phyloP scores from a whole-genome alignment of 2,888 invertebrate species.

The Loripinus fragilis region DNA sequence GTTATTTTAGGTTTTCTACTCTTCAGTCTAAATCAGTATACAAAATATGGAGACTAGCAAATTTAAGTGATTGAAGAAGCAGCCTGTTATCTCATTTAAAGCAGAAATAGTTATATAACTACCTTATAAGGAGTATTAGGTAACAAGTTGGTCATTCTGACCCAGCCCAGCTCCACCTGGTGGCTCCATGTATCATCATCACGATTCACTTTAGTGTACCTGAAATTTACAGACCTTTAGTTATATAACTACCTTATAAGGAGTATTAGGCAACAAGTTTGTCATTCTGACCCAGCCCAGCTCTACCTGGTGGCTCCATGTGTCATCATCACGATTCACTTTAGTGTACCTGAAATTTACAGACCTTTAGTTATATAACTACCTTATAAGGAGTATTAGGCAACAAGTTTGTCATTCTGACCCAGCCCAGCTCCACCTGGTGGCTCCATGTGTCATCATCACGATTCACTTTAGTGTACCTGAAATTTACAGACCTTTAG shows the following conservation, averaged over 20 bases:
- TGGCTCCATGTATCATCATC: constrained; percentile 96
- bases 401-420: constrained; percentile 96
- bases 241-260: constrained; percentile 88
- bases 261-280: constrained; percentile 96
- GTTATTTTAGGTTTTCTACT: too few relatives aligned
- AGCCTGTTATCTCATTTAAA: too few relatives aligned
- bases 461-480: too few relatives aligned
- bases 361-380: too few relatives aligned
- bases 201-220: constrained; percentile 97
- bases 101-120: too few relatives aligned
- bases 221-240: constrained; percentile 83
- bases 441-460: constrained; percentile 99
- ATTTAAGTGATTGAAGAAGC: too few relatives aligned
- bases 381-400: constrained; percentile 95
- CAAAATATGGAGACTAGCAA: too few relatives aligned
- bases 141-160: constrained; percentile 96
- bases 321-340: constrained; percentile 93
- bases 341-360: constrained; percentile 91
- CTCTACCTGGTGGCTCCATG: constrained; percentile 98
- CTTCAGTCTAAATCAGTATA: too few relatives aligned
- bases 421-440: constrained; percentile 96
- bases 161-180: constrained; percentile 96
- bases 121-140: constrained; percentile 95
- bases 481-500: too few relatives aligned
- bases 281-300: constrained; percentile 97